Conservation (phyloP, 2,888 invertebrate species). For the Furcula furcula region DNA sequence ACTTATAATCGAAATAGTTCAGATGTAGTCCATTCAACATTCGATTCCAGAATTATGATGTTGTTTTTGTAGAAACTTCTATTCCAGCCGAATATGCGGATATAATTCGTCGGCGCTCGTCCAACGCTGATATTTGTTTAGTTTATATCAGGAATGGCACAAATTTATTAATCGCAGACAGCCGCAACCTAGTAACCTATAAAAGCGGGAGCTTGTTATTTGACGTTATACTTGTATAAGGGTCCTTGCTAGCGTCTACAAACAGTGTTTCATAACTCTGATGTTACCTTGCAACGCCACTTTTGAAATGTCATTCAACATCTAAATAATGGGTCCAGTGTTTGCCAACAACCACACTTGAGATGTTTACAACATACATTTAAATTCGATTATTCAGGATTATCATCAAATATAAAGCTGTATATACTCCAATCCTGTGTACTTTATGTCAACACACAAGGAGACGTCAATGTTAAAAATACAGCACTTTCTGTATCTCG, state of each 20-base stretch:
- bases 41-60: neutral
- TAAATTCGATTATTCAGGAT: slow-evolving; percentile 3
- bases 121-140: neutral
- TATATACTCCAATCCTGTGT: slow-evolving; percentile 6
- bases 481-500: too few relatives aligned
- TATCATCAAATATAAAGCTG: slow-evolving; percentile 6
- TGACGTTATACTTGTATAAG: too few relatives aligned
- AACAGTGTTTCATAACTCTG: neutral
- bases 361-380: slow-evolving; percentile 3
- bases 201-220: slow-evolving; percentile 26
- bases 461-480: slow-evolving; percentile 26
- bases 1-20: neutral
- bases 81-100: neutral
- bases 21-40: neutral
- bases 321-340: neutral
- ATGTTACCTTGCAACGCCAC: neutral
- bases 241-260: slow-evolving; percentile 6
- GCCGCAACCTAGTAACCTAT: slow-evolving; percentile 40
- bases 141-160: slow-evolving; percentile 8
- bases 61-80: neutral
- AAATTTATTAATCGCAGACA: slow-evolving; percentile 17
- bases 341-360: neutral
- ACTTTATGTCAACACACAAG: slow-evolving; percentile 19
- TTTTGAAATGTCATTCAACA: neutral
- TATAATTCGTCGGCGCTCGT: neutral